Percentiles rank a stretch among this genome's conserved stretches.
Conservation (phyloP, 2,797 vertebrate species). For the Gymnopithys bicolor region DNA sequence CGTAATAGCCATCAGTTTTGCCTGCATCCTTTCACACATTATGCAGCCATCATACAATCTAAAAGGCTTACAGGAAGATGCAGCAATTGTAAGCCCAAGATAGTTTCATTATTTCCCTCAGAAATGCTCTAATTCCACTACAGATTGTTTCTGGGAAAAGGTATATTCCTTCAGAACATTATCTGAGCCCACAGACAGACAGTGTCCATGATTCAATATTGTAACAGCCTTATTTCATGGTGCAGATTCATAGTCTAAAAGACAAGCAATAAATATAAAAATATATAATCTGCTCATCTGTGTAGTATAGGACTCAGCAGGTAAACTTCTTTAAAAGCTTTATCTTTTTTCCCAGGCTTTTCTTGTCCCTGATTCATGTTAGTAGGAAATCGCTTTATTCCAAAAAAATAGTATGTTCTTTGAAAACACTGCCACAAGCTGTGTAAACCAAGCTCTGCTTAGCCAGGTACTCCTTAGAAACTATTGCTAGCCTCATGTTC, state of each 20-base stretch:
- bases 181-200: neutral
- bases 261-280: neutral
- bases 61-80: neutral
- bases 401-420: neutral
- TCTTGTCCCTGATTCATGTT: neutral
- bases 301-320: neutral
- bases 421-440: neutral
- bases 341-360: neutral
- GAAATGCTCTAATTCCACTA: neutral
- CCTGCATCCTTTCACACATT: neutral
- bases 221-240: neutral
- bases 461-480: neutral
- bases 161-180: neutral
- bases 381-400: neutral
- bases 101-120: neutral
- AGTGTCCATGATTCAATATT: neutral
- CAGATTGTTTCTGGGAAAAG: neutral
- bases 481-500: neutral
- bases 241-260: neutral
- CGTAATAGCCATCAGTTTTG: neutral
- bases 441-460: neutral
- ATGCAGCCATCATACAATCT: neutral
- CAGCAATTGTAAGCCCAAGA: neutral
- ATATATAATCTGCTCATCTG: neutral
- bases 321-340: neutral